Evolutionary conservation across 2,113 vertebrate genomes (phyloP).

Genomic region (Vireo altiloquus): DNA sequence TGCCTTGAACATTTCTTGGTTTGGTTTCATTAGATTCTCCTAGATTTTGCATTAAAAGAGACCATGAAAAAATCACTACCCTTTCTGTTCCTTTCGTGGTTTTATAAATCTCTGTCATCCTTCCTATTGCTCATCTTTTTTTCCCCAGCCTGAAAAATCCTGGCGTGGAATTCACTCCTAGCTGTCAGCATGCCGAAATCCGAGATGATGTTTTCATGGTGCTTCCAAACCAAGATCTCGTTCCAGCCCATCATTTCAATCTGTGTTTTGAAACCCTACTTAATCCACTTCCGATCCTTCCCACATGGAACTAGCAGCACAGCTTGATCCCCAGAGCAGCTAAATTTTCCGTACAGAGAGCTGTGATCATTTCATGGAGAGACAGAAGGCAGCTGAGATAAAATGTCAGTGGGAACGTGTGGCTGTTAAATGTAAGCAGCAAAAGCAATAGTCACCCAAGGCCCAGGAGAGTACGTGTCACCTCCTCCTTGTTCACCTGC

Average conservation of each 20-base stretch:
- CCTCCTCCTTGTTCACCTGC: neutral
- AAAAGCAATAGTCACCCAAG: neutral
- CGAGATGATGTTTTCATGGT: neutral
- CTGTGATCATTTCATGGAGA: neutral
- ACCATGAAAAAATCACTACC: neutral
- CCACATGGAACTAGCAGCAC: neutral
- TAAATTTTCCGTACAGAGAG: neutral
- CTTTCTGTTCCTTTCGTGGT: neutral
- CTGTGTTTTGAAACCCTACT: neutral
- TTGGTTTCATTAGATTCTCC: neutral
- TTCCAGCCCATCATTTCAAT: slow-evolving; percentile 17
- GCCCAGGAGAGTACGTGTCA: accelerated
- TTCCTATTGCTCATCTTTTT: neutral
- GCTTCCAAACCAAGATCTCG: neutral
- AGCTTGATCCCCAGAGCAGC: neutral
- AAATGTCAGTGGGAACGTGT: neutral
- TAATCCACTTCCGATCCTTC: neutral
- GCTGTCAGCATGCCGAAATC: neutral
- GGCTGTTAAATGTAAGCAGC: neutral
- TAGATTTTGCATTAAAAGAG: neutral
- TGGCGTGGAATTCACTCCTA: neutral
- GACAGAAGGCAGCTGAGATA: neutral
- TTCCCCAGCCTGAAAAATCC: neutral
- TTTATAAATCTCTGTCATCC: neutral
- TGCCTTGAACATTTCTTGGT: neutral